A percentile compares a stretch with the other conserved stretches of the same genome.
These are phyloP conservation scores for Portevinia maculata DNA, from an alignment of 2,888 invertebrate species.

Conservation along the genomic window DNA sequence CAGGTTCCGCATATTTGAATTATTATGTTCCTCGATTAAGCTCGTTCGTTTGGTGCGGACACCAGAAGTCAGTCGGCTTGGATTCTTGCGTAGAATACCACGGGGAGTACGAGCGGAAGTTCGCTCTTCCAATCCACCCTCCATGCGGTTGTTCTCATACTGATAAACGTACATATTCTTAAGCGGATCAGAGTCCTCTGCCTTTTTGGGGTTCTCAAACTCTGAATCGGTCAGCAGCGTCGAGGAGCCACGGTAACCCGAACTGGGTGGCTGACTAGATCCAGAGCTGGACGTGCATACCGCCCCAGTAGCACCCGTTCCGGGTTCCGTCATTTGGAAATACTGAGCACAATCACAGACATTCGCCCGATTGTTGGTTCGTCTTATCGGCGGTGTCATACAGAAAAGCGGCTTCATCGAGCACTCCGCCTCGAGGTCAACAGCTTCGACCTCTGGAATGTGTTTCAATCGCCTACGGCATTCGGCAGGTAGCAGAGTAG, in stretches of 20 bases:
- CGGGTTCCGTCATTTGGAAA: slow-evolving; percentile 77
- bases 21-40: slow-evolving; percentile 87
- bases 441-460: slow-evolving; percentile 88
- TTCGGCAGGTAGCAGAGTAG: slow-evolving; percentile 93
- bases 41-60: slow-evolving; percentile 88
- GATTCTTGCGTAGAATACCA: slow-evolving; percentile 79
- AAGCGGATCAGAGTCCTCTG: slow-evolving; percentile 80
- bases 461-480: slow-evolving; percentile 90
- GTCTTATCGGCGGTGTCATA: slow-evolving; percentile 85
- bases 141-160: slow-evolving; percentile 90
- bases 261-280: slow-evolving; percentile 91
- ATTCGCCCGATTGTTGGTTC: slow-evolving; percentile 84
- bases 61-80: slow-evolving; percentile 78
- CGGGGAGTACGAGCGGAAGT: slow-evolving; percentile 85
- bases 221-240: slow-evolving; percentile 90
- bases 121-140: slow-evolving; percentile 83
- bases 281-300: slow-evolving; percentile 79
- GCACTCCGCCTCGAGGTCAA: slow-evolving; percentile 82
- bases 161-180: slow-evolving; percentile 89
- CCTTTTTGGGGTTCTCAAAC: slow-evolving; percentile 77
- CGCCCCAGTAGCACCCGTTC: slow-evolving; percentile 50
- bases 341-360: slow-evolving; percentile 82
- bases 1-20: slow-evolving; percentile 82
- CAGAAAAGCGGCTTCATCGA: slow-evolving; percentile 85
- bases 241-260: slow-evolving; percentile 93